Conservation (phyloP, 2,113 vertebrate genomes). For the Pygoscelis adeliae region DNA sequence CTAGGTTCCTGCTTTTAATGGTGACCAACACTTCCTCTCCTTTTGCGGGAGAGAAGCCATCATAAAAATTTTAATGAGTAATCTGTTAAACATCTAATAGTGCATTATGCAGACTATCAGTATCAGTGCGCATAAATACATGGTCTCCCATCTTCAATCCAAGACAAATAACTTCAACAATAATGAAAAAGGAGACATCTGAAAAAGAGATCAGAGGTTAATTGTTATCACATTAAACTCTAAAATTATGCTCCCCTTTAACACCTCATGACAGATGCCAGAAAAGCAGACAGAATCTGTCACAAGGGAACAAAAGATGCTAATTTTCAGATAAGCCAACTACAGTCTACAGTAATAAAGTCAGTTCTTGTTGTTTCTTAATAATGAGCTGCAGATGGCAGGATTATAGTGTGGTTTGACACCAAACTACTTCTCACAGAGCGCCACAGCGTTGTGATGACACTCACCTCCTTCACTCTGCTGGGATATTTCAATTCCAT, state of each 20-base stretch:
- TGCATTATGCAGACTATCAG: not conserved
- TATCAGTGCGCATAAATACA: not conserved
- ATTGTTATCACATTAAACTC: conserved; percentile 70
- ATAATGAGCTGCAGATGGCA: conserved; percentile 73
- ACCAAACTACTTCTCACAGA: conserved; percentile 15
- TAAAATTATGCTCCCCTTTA: conserved; percentile 55
- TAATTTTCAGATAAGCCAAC: conserved; percentile 70
- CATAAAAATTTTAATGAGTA: not conserved
- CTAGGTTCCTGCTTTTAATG: not conserved
- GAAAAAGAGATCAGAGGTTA: conserved; percentile 61
- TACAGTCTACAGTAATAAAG: conserved; percentile 63
- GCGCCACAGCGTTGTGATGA: not conserved
- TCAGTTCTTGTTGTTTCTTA: conserved; percentile 68
- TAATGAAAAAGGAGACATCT: conserved; percentile 42
- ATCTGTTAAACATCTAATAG: not conserved
- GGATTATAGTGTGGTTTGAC: conserved; percentile 61
- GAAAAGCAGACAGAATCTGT: conserved; percentile 60
- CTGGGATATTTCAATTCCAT: not conserved
- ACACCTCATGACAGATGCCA: conserved; percentile 58
- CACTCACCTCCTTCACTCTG: not conserved
- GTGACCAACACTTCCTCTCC: not conserved
- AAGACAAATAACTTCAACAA: conserved; percentile 55
- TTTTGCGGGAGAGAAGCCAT: not conserved
- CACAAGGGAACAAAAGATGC: conserved; percentile 72
- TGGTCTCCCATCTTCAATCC: not conserved